Percentiles rank a stretch among this genome's conserved stretches.
These are phyloP conservation scores for Balearica regulorum DNA, from an alignment of 2,797 vertebrate genomes.

Conservation along the genomic window DNA sequence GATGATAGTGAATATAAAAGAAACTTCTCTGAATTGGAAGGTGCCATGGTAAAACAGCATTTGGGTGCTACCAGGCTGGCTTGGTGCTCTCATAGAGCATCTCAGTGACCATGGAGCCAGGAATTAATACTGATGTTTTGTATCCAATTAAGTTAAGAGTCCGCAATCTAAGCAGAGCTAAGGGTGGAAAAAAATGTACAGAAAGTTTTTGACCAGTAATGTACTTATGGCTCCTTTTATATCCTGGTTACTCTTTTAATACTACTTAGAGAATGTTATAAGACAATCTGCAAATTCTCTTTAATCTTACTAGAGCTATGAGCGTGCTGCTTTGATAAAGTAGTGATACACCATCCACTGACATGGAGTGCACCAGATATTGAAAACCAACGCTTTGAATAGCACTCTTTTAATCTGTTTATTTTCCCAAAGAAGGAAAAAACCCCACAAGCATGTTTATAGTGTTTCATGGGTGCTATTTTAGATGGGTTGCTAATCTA, in stretches of 20 bases:
- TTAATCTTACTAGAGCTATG: not conserved
- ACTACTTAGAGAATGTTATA: not conserved
- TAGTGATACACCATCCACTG: not conserved
- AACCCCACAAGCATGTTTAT: not conserved
- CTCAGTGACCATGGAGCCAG: not conserved
- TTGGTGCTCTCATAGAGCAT: not conserved
- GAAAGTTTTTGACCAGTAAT: not conserved
- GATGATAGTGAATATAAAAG: not conserved
- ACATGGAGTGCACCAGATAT: not conserved
- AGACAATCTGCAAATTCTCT: not conserved
- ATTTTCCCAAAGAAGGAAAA: constrained; percentile 20
- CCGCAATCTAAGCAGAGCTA: not conserved
- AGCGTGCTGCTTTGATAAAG: not conserved
- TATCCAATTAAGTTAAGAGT: not conserved
- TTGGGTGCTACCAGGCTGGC: not conserved
- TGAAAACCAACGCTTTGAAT: not conserved
- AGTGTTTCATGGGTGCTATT: not conserved
- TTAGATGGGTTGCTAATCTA: not conserved
- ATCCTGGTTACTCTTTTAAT: not conserved
- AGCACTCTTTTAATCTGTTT: not conserved
- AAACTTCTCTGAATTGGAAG: not conserved
- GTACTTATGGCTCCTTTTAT: not conserved
- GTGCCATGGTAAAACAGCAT: not conserved
- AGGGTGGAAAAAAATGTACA: not conserved
- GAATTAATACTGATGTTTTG: not conserved